Base-by-base conservation (phyloP, 2,797 vertebrate genomes). In the Tapera naevia region DNA sequence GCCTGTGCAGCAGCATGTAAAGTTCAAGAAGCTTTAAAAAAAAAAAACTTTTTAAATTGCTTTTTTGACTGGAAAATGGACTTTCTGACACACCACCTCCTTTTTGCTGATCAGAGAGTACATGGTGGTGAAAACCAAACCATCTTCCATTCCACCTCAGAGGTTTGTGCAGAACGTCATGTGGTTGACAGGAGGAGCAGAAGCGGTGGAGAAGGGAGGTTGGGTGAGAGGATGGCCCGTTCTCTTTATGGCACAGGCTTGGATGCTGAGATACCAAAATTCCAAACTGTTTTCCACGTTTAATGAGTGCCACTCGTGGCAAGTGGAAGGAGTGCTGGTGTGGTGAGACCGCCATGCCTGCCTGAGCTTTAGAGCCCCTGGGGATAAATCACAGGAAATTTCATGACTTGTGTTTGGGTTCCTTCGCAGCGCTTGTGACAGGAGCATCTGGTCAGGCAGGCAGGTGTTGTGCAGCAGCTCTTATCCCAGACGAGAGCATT, bases 101-200 rank as follows among this genome's bases (percentile, higher is more conserved):
- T n/a, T 3, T 61, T 80, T 67, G n/a, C 13, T 79, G 7, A 60
- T 17, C 3, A 16, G 62, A 46, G 50, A n/a, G 17, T 32, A 13
- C 0, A 0, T 7, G 54, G 15, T 61, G 37, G 17, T 57, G 75
- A 75, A 91, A 51, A 51, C 24, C 58, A 61, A 37, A 28, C n/a
- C 9, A 1, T 71, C 41, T 84, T 81, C 67, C 28, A 6, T 67
- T 71, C n/a, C 5, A 18, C 27, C 9, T 46, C 0, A 2, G 51
- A 74, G 48, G 28, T 0, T 79, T n/a, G 61, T 0, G 1, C 0
- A 2, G 33, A 13, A 30, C 1, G 0, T 57, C 37, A 15, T 57
- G 33, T 1, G 1, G 58, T 30, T 16, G 33, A 41, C 57, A 22
- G 67, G 57, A 51, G 22, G 78, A 60, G 39, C 13, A 25, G 50